phyloP scores from a whole-genome alignment of 2,797 vertebrate species.

The Anableps anableps region DNA sequence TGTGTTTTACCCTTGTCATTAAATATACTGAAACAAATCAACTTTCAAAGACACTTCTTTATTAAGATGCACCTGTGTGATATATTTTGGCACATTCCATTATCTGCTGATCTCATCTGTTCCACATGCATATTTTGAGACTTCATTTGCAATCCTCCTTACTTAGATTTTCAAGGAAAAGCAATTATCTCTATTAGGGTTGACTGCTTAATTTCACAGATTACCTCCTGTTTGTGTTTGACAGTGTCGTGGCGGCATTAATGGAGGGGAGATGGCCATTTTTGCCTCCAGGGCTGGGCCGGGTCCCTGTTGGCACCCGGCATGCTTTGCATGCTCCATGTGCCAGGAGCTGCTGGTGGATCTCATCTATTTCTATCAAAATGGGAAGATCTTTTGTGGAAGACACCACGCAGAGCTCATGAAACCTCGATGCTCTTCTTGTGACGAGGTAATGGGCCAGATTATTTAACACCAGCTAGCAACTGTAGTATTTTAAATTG shows the following conservation, averaged over 20 bases:
- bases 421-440: conserved; percentile 96
- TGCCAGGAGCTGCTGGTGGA: conserved; percentile 95
- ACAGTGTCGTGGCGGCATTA: conserved; percentile 85
- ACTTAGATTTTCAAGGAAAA: conserved; percentile 20
- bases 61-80: background rate
- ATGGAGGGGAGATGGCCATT: conserved; percentile 91
- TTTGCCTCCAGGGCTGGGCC: conserved; percentile 94
- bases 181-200: conserved; percentile 2
- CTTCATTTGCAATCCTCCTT: conserved; percentile 9
- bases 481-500: background rate
- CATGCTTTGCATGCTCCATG: conserved; percentile 91
- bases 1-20: background rate
- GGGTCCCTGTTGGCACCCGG: conserved; percentile 93
- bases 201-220: conserved; percentile 11
- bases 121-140: conserved; percentile 20
- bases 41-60: background rate
- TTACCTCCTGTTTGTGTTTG: conserved; percentile 44
- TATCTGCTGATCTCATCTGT: conserved; percentile 21
- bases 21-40: background rate
- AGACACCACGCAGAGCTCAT: conserved; percentile 94
- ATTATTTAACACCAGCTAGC: background rate
- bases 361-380: conserved; percentile 97
- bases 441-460: conserved; percentile 75
- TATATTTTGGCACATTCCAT: background rate
- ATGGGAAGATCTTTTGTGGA: conserved; percentile 93